A percentile compares a stretch with the other conserved stretches of the same genome.
Conservation (phyloP, 2,797 vertebrate genomes). For the Coreius guichenoti region DNA sequence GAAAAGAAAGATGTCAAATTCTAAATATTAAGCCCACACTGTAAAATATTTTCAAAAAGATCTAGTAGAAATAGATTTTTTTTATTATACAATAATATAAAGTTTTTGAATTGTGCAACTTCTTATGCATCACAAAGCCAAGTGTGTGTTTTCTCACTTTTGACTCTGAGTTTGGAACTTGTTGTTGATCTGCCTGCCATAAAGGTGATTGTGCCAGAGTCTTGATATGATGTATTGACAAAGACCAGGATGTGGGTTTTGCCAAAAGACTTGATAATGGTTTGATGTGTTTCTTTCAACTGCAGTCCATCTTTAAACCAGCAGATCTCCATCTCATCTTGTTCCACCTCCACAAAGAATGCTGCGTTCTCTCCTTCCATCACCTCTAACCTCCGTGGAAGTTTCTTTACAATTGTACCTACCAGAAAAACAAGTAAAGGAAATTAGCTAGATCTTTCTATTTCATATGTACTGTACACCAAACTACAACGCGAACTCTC, state of each 20-base stretch:
- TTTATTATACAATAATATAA: background rate
- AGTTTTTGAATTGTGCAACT: background rate
- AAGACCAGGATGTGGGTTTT: slow-evolving; percentile 93
- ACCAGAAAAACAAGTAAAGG: background rate
- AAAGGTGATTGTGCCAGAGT: slow-evolving; percentile 90
- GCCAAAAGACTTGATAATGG: slow-evolving; percentile 89
- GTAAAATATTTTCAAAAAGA: background rate
- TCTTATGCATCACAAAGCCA: background rate
- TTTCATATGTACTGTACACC: background rate
- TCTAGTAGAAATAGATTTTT: background rate
- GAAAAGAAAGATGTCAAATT: background rate
- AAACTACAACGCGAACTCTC: background rate
- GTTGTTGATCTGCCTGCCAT: slow-evolving; percentile 85
- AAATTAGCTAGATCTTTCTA: background rate
- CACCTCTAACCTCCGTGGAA: slow-evolving; percentile 92
- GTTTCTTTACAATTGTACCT: slow-evolving; percentile 89
- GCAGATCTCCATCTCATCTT: slow-evolving; percentile 80
- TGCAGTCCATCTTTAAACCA: slow-evolving; percentile 89
- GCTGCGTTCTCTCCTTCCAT: slow-evolving; percentile 93
- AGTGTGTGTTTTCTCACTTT: slow-evolving; percentile 80
- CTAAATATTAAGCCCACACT: background rate
- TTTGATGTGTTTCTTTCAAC: slow-evolving; percentile 80
- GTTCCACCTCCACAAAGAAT: slow-evolving; percentile 90
- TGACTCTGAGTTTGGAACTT: slow-evolving; percentile 90
- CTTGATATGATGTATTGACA: slow-evolving; percentile 87